Evolutionary conservation across 2,797 vertebrate genomes (phyloP).

Genomic region (Etheostoma nigrum): DNA sequence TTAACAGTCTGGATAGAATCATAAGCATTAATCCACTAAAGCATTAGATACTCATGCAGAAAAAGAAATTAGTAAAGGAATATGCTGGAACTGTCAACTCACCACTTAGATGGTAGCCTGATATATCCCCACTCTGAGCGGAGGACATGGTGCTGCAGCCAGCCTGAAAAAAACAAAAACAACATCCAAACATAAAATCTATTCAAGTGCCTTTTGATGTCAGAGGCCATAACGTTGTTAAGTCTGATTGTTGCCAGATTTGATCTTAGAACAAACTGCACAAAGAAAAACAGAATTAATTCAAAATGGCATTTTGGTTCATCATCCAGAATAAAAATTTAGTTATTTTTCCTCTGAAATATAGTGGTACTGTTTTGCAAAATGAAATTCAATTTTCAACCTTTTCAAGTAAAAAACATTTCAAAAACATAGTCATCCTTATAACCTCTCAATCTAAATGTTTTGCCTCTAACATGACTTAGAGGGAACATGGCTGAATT

Average conservation of each 20-base stretch:
- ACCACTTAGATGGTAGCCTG: conserved; percentile 88
- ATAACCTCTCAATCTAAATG: neutral
- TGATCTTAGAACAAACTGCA: neutral
- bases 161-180: conserved; percentile 61
- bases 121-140: conserved; percentile 80
- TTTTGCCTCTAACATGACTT: neutral
- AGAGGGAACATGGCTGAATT: conserved; percentile 1
- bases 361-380: neutral
- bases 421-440: too few relatives aligned
- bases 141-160: conserved; percentile 86
- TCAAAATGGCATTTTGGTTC: neutral
- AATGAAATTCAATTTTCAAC: too few relatives aligned
- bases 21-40: conserved; percentile 3
- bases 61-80: neutral
- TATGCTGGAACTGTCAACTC: conserved; percentile 55
- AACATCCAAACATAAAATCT: conserved; percentile 18
- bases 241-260: neutral
- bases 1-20: conserved; percentile 4
- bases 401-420: too few relatives aligned
- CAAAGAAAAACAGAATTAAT: neutral
- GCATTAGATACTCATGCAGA: neutral
- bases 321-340: neutral
- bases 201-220: conserved; percentile 29
- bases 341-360: neutral
- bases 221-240: neutral